Percentiles rank a stretch among this genome's conserved stretches.
phyloP scores from a whole-genome alignment of 2,888 invertebrate genomes.

The Hirtodrosophila histrioides region DNA sequence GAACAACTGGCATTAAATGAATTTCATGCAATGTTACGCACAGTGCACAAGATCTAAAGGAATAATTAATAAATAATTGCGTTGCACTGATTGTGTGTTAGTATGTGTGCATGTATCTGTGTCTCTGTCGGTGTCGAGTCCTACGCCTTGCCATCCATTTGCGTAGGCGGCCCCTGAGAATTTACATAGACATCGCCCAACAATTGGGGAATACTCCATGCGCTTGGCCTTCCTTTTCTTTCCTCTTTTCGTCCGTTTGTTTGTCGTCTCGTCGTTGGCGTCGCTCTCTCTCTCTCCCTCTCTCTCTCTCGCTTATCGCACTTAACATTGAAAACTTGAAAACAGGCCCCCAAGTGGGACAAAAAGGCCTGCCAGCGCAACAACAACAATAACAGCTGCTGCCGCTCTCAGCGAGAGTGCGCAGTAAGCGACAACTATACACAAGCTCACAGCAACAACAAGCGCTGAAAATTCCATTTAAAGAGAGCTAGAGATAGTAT shows the following conservation, averaged over 20 bases:
- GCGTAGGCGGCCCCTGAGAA: conserved; percentile 37
- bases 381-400: conserved; percentile 4
- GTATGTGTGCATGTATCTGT: conserved; percentile 7
- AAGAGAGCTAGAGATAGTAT: conserved; percentile 4
- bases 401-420: conserved; percentile 49
- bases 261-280: conserved; percentile 39
- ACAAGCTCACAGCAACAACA: conserved; percentile 7
- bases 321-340: conserved; percentile 78
- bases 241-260: conserved; percentile 31
- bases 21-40: conserved; percentile 27
- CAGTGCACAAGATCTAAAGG: conserved; percentile 45
- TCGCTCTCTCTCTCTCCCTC: conserved; percentile 37
- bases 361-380: conserved; percentile 56
- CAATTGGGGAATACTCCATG: conserved; percentile 39
- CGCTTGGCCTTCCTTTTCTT: conserved; percentile 41
- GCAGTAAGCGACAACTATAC: conserved; percentile 36
- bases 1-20: conserved; percentile 34
- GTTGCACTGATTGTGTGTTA: conserved; percentile 57
- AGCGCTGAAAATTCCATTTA: too few species aligned
- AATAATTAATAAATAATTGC: conserved; percentile 70
- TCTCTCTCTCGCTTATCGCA: conserved; percentile 51
- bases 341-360: conserved; percentile 75
- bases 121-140: background rate
- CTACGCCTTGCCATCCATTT: conserved; percentile 12
- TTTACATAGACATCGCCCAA: conserved; percentile 45